Base-by-base conservation (phyloP, 2,888 invertebrate species). In the Plagodis dolabraria region DNA sequence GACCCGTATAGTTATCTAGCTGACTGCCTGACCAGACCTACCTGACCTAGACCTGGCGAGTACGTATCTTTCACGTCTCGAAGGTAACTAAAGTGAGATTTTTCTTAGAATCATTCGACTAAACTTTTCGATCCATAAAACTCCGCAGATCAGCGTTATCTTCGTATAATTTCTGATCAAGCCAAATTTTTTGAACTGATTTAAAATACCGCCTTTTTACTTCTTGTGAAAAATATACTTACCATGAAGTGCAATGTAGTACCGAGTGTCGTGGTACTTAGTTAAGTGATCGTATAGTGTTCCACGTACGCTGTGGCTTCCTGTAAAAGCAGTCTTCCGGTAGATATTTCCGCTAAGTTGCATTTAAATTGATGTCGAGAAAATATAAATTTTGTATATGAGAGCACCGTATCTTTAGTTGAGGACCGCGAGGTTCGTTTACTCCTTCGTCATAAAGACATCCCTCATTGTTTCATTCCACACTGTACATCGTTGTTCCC, bases 291-390 rank as follows among this genome's bases (percentile, higher is more conserved):
- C 83, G 82, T 85, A 79, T 86, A 86, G 86, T 85, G 87, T 87
- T 86, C 83, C 86, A 82, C 80, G 77, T 84, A 86, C 86, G 84
- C 85, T 82, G 87, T 91, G 92, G 92, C 92, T 92, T 92, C 92
- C 92, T 90, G 85, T 86, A 80, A 91, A 86, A 84, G 83, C 90
- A 89, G 92, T 92, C 92, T 92, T 92, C 92, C 92, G 90, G 88
- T 91, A 91, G 89, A 81, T 91, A 80, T 90, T 89, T 89, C 89
- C 85, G 85, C 86, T 86, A 80, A 82, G 81, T 84, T 87, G 90
- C 89, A 89, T 91, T 92, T 88, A 88, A 85, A 82, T 85, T 80
- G 81, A 81, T 86, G 82, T 87, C 82, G 76, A 71, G 68, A 69
- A 68, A 64, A 72, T 68, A 70, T 69, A 68, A 70, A 75, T 74